Percentiles rank a stretch among this genome's conserved stretches.
Evolutionary conservation across 2,888 invertebrate species (phyloP).

Genomic region (Sphaerophoria taeniata): DNA sequence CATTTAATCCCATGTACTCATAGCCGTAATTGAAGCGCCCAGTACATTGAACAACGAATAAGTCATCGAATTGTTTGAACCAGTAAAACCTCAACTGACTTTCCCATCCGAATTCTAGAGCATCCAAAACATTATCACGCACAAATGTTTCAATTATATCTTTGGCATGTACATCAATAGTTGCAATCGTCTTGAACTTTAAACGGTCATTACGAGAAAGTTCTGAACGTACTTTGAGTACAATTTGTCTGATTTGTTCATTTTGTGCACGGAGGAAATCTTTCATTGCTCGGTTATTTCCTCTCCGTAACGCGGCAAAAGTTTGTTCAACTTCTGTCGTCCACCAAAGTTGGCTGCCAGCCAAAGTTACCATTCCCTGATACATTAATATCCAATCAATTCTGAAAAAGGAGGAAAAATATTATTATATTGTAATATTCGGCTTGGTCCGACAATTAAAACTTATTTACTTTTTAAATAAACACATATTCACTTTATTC

Average conservation of each 20-base stretch:
- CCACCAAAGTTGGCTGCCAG: slow-evolving; percentile 97
- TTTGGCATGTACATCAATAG: slow-evolving; percentile 95
- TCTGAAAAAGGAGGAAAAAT: slow-evolving; percentile 81
- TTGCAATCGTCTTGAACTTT: slow-evolving; percentile 94
- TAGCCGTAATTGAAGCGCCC: slow-evolving; percentile 95
- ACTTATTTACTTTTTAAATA: no score
- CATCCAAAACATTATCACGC: slow-evolving; percentile 91
- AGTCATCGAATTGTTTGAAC: slow-evolving; percentile 91
- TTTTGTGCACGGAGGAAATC: slow-evolving; percentile 91
- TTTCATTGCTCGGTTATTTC: slow-evolving; percentile 95
- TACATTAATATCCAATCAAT: slow-evolving; percentile 95
- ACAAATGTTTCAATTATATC: slow-evolving; percentile 94
- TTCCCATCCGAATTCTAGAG: slow-evolving; percentile 96
- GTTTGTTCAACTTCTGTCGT: slow-evolving; percentile 97
- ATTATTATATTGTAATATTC: no score
- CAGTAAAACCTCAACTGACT: slow-evolving; percentile 96
- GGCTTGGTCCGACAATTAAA: no score
- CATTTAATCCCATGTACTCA: slow-evolving; percentile 97
- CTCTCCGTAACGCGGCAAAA: slow-evolving; percentile 86
- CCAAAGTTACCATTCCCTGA: slow-evolving; percentile 93
- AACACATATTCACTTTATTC: no score
- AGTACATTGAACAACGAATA: slow-evolving; percentile 93
- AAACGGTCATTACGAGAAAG: slow-evolving; percentile 91
- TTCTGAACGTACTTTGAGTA: slow-evolving; percentile 88
- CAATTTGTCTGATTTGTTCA: slow-evolving; percentile 92